Percentiles rank a stretch among this genome's conserved stretches.
Evolutionary conservation across 2,888 invertebrate species (phyloP).

Genomic region (Drosophila neoperkinsi): DNA sequence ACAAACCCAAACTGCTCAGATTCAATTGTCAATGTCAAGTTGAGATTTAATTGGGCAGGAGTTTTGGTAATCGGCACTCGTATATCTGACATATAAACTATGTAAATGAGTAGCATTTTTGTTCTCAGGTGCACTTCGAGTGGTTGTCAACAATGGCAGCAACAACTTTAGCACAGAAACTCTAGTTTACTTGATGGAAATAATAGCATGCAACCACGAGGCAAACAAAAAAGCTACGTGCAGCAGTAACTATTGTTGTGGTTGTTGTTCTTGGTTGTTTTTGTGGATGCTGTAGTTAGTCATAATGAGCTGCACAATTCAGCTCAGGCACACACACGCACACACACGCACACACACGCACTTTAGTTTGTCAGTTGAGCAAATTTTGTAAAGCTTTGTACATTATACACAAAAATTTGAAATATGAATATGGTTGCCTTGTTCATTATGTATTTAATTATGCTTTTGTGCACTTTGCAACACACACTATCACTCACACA

Average conservation of each 20-base stretch:
- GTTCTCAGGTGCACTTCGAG: conserved; percentile 19
- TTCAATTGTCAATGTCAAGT: background rate
- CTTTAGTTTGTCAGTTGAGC: conserved; percentile 51
- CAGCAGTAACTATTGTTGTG: conserved; percentile 3
- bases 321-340: background rate
- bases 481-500: conserved; percentile 26
- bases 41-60: conserved; percentile 7
- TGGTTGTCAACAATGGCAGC: conserved; percentile 7
- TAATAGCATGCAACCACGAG: conserved; percentile 30
- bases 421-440: conserved; percentile 65
- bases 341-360: background rate
- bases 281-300: conserved; percentile 9
- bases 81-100: background rate
- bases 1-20: background rate
- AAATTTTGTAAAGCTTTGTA: conserved; percentile 62
- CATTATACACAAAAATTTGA: conserved; percentile 45
- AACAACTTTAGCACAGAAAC: background rate
- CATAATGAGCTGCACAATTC: conserved; percentile 50
- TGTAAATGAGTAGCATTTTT: conserved; percentile 15
- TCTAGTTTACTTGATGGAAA: conserved; percentile 32
- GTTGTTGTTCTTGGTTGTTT: conserved; percentile 3
- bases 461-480: conserved; percentile 74
- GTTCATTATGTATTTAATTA: conserved; percentile 81
- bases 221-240: conserved; percentile 21
- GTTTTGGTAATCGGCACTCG: conserved; percentile 18